Evolutionary conservation across 2,113 vertebrate genomes (phyloP), one percentile per base, ranked within the genome.

Genomic region (Malurus melanocephalus): DNA sequence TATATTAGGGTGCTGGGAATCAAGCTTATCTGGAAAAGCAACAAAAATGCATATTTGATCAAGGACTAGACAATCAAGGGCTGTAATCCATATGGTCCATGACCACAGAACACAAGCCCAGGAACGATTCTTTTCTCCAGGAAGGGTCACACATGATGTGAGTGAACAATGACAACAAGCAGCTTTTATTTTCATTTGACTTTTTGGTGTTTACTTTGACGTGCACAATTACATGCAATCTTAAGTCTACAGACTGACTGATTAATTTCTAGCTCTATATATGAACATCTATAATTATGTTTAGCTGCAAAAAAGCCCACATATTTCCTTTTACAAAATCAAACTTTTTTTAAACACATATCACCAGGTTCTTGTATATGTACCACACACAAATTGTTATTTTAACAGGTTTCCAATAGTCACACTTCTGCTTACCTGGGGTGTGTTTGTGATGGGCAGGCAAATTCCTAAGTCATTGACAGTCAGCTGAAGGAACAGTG

Each of bases 391-490:
- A 80, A 73, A 65, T 0, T 9, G 26, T 2, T 60, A 51, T 62
- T 92, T 69, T 43, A 74, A 48, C 16, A 90, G 40, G 16, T 16
- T 80, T 33, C 21, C 7, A 26, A 0, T 0, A 53, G 32, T 19
- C 45, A 55, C 0, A 0, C 16, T 27, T 59, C 26, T 53, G 42
- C 52, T 89, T 97, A 99, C 99, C 98, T 98, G 99, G 51, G 98
- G 97, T 19, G 98, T 74, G 90, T 96, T 98, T 76, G 99, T 99
- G 94, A 99, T 99, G 32, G 99, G 99, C 27, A 99, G 97, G 76
- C 99, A 99, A 94, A 99, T 99, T 33, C 99, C 99, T 42, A 99
- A 96, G 73, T 99, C 99, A 56, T 99, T 99, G 79, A 99, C 99
- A 12, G 99, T 99, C 69, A 99, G 97, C 66, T 99, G 99, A 76